Base-by-base conservation (phyloP, 2,888 invertebrate species). In the Meiosimyza platycephala region DNA sequence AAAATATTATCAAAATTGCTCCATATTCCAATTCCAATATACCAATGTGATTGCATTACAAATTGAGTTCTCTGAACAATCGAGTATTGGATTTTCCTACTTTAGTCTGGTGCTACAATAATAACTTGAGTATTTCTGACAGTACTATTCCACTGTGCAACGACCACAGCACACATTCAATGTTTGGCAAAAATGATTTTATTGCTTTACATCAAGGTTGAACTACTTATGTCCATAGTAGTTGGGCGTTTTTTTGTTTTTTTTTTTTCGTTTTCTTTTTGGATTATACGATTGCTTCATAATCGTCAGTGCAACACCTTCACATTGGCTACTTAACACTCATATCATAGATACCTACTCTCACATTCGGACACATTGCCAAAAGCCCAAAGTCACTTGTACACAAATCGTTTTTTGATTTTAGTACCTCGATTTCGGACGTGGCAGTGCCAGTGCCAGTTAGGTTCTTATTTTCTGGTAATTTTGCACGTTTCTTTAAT, bases 401-500 rank as follows among this genome's bases (percentile, higher is more conserved):
- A 55, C 18, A 18, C 55, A 22, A 55, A 18, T 22, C 18, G 22
- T 55, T 28, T 51, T 66, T 54, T 55, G 13, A 16, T 40, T 18
- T 11, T 22, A 33, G 52, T 54, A 12, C 9, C 11, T 66, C 33
- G 33, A 13, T 40, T 40, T 6, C 48, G n/a, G 51, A 22, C 7
- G 59, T 15, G 16, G 59, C 13, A 40, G 15, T 40, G 67, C 66
- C 13, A 40, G 15, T 40, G 67, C 66, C 71, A 72, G 62, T 69
- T 74, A 33, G 63, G 73, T 71, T 50, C 62, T 67, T 73, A 65
- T 70, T 73, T 73, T 64, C 73, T 67, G 33, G 74, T 72, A 65
- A 73, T 68, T 71, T 67, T 81, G 81, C 82, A 82, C 81, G 82
- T 84, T 84, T 82, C 80, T 78, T 80, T 84, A 81, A 83, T 83